Percentiles rank a stretch among this genome's conserved stretches.
These are phyloP conservation scores for Thermophis baileyi DNA, from an alignment of 2,113 vertebrate species.

Conservation along the genomic window DNA sequence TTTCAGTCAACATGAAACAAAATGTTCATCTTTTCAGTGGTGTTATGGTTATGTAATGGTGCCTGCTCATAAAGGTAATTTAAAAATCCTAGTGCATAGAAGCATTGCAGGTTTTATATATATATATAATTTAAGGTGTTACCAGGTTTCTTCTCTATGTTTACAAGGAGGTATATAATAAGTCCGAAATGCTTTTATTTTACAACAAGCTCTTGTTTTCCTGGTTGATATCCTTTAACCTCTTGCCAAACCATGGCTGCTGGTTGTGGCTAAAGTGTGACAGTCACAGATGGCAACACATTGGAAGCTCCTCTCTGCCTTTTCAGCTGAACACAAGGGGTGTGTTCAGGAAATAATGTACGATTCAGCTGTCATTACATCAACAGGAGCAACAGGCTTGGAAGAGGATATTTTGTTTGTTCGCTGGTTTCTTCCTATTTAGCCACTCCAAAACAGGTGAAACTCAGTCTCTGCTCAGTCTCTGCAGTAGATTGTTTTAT, in stretches of 20 bases:
- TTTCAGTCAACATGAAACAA: constrained; percentile 6
- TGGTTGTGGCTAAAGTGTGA: constrained; percentile 35
- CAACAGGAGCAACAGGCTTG: constrained; percentile 4
- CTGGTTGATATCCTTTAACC: constrained; percentile 17
- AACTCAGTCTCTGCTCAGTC: not conserved
- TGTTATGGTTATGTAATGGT: not conserved
- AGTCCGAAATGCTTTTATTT: constrained; percentile 47
- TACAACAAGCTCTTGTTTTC: constrained; percentile 29
- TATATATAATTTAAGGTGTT: not conserved
- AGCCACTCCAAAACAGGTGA: not conserved
- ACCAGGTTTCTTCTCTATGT: not conserved
- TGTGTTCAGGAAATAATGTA: constrained; percentile 4
- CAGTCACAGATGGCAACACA: constrained; percentile 37
- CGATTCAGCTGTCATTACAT: constrained; percentile 11
- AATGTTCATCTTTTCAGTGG: not conserved
- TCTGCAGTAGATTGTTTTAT: not conserved
- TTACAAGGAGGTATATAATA: not conserved
- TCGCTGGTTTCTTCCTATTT: not conserved
- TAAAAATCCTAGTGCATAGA: not conserved
- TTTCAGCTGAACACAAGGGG: not conserved
- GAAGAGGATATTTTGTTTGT: not conserved
- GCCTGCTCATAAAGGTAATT: not conserved
- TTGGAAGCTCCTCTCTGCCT: constrained; percentile 7
- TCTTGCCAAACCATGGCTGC: constrained; percentile 48
- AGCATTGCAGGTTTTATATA: not conserved